Percentiles rank a stretch among this genome's conserved stretches.
Conservation (phyloP, 1,140 invertebrate species). For the Nephotettix cincticeps region DNA sequence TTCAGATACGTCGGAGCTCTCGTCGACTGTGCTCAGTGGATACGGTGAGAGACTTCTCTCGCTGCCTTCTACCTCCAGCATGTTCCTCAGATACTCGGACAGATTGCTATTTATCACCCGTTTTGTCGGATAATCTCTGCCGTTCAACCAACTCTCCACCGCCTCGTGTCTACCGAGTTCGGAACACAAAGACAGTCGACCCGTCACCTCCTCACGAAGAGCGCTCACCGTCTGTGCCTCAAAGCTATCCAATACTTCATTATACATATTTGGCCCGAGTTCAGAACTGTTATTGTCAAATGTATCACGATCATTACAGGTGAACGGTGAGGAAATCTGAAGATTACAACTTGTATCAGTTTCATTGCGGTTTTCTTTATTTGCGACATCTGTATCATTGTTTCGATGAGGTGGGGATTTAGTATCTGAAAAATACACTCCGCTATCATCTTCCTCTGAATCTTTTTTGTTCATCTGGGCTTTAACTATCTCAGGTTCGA, state of each 20-base stretch:
- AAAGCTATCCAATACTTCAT: conserved; percentile 10
- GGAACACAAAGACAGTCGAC: background rate
- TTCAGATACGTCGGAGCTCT: background rate
- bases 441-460: conserved; percentile 20
- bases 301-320: conserved; percentile 25
- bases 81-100: conserved; percentile 10
- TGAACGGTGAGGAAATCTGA: background rate
- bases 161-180: background rate
- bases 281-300: conserved; percentile 15
- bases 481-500: background rate
- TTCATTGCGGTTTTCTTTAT: background rate
- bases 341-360: background rate
- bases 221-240: conserved; percentile 18
- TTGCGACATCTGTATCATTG: background rate
- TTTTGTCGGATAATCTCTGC: background rate
- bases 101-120: background rate
- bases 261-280: conserved; percentile 10
- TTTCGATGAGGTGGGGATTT: conserved; percentile 4
- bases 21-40: background rate
- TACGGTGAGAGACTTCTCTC: background rate
- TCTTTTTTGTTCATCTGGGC: background rate
- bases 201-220: background rate
- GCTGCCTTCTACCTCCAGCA: background rate
- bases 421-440: conserved; percentile 20
- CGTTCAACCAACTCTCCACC: conserved; percentile 8